Percentiles rank a stretch among this genome's conserved stretches.
phyloP scores from a whole-genome alignment of 2,888 invertebrate genomes.

The Ophonus ardosiacus region DNA sequence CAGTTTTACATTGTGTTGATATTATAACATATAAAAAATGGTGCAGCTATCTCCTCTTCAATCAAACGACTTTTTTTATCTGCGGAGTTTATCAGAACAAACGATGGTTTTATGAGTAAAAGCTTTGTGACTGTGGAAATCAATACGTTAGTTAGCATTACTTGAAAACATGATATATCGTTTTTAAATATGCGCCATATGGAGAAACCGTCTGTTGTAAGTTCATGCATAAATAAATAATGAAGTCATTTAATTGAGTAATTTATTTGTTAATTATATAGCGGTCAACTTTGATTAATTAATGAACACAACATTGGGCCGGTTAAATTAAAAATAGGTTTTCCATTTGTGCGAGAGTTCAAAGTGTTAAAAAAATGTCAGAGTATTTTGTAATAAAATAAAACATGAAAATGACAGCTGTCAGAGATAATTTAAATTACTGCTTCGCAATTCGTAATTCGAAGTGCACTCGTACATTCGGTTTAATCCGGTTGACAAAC shows the following conservation, averaged over 20 bases:
- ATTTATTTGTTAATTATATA: conserved; percentile 54
- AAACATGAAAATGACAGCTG: conserved; percentile 63
- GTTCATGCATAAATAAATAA: conserved; percentile 47
- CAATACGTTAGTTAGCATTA: conserved; percentile 10
- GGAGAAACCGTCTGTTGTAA: not conserved
- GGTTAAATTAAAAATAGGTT: conserved; percentile 28
- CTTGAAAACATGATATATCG: conserved; percentile 14
- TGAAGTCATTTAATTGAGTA: conserved; percentile 43
- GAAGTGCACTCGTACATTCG: conserved; percentile 32
- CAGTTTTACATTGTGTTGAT: not conserved
- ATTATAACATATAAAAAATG: conserved; percentile 2
- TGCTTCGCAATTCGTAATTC: conserved; percentile 27
- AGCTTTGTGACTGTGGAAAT: conserved; percentile 37
- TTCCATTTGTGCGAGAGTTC: conserved; percentile 36
- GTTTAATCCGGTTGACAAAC: conserved; percentile 59
- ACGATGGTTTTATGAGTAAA: conserved; percentile 33
- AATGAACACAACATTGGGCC: conserved; percentile 27
- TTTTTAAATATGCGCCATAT: conserved; percentile 14
- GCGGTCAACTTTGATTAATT: conserved; percentile 52
- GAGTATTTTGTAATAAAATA: conserved; percentile 59
- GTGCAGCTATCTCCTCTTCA: conserved; percentile 14
- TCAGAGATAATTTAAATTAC: conserved; percentile 62
- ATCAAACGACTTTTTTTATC: conserved; percentile 20
- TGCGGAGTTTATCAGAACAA: not conserved
- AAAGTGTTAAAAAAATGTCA: conserved; percentile 48